Percentiles rank a stretch among this genome's conserved stretches.
Evolutionary conservation across 2,113 vertebrate genomes (phyloP).

Genomic region (Elanus axillaris): DNA sequence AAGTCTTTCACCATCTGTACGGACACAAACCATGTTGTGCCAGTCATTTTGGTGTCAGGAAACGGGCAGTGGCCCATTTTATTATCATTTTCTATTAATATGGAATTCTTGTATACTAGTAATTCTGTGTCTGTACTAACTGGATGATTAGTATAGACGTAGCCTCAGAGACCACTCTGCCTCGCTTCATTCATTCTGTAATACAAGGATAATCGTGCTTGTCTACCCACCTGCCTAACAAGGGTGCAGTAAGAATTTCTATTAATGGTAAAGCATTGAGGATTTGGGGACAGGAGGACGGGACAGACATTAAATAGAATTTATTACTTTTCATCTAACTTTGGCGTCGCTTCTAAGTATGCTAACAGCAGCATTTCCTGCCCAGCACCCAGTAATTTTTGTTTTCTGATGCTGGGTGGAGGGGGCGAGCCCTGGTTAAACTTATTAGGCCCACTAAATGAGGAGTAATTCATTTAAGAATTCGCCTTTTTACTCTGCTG

Average conservation of each 20-base stretch:
- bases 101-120: background rate
- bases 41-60: background rate
- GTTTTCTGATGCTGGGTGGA: background rate
- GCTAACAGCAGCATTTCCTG: background rate
- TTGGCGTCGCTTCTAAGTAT: background rate
- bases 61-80: background rate
- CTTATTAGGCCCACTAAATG: background rate
- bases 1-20: background rate
- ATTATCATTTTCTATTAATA: background rate
- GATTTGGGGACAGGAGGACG: background rate
- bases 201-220: background rate
- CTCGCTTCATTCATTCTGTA: background rate
- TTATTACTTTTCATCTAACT: background rate
- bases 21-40: background rate
- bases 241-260: background rate
- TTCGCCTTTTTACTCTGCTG: background rate
- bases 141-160: background rate
- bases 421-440: background rate
- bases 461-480: background rate
- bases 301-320: background rate
- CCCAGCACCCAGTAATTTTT: background rate
- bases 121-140: background rate
- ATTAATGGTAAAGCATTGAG: background rate
- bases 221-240: background rate
- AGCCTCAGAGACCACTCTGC: background rate